Percentiles rank a stretch among this genome's conserved stretches.
These are phyloP conservation scores for Morelia viridis DNA, from an alignment of 2,797 vertebrate species.

Conservation along the genomic window DNA sequence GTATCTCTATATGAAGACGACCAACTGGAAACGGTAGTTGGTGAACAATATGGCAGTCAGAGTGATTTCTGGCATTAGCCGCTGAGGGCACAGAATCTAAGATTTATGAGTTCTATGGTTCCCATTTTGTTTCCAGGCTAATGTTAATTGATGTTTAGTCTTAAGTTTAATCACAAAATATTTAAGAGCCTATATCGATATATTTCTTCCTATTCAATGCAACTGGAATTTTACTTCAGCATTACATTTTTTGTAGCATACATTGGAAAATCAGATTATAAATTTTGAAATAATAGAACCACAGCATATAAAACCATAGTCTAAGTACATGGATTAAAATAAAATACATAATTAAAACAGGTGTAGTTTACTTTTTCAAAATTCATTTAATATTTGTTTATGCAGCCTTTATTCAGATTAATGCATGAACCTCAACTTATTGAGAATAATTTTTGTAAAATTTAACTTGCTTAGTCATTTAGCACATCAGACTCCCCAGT, in stretches of 20 bases:
- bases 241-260: background rate
- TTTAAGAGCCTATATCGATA: background rate
- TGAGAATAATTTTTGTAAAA: background rate
- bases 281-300: background rate
- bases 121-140: background rate
- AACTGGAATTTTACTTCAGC: background rate
- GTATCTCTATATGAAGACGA: background rate
- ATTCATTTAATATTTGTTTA: background rate
- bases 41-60: background rate
- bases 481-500: background rate
- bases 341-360: background rate
- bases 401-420: constrained; percentile 21
- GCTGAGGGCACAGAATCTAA: background rate
- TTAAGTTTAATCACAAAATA: background rate
- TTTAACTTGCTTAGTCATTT: constrained; percentile 10
- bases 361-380: background rate
- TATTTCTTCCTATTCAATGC: background rate
- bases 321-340: background rate
- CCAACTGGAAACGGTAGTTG: background rate
- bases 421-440: constrained; percentile 5
- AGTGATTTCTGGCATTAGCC: background rate
- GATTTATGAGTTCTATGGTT: background rate
- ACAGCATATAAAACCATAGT: background rate
- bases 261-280: background rate
- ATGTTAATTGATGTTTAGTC: background rate